Base-by-base conservation (phyloP, 2,888 invertebrate genomes). In the Nymphalis c-album region DNA sequence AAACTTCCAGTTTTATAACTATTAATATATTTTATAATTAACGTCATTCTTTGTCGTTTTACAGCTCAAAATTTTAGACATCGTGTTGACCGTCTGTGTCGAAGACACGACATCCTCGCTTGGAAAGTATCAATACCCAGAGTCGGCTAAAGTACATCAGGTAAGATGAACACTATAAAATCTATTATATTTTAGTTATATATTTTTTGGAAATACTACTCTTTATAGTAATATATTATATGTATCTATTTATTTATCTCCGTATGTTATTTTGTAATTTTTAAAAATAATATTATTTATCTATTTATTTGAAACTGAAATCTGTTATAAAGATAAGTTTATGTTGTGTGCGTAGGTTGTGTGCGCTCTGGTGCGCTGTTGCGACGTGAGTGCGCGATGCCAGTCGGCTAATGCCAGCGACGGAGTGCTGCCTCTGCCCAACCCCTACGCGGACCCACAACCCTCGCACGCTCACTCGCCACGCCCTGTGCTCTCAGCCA, bases 111-210 rank as follows among this genome's bases (percentile, higher is more conserved):
- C 97, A 1, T 96, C 98, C 7, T 97, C 98, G 26, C 95, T 97
- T 59, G 98, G 98, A 76, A 98, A 98, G 90, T 98, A 98, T 87
- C 98, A 98, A 86, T 98, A 97, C 88, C 97, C 98, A 0, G 99
- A 99, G 86, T 94, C 98, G 57, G 96, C 97, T 60, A 98, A 98
- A 91, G 93, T 99, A 72, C 98, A 98, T 90, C 97, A 98, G 90
- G 96, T 95, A 75, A 74, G 64, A 45, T 20, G 31, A 50, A 16
- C 45, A 48, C 59, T 7, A 17, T 17, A n/a, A 17, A 48, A n/a
- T 18, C n/a, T 40, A 10, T 40, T 3, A 10, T 40, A 40, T 40
- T 35, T 40, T 13, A 40, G 40, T 13, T 13, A 40, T 40, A 40
- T 3, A 13, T 4, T 40, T 40, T 10, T 13, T 40, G 40, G 10